Evolutionary conservation across 2,888 invertebrate genomes (phyloP).

Genomic region (Tipula vernalis): DNA sequence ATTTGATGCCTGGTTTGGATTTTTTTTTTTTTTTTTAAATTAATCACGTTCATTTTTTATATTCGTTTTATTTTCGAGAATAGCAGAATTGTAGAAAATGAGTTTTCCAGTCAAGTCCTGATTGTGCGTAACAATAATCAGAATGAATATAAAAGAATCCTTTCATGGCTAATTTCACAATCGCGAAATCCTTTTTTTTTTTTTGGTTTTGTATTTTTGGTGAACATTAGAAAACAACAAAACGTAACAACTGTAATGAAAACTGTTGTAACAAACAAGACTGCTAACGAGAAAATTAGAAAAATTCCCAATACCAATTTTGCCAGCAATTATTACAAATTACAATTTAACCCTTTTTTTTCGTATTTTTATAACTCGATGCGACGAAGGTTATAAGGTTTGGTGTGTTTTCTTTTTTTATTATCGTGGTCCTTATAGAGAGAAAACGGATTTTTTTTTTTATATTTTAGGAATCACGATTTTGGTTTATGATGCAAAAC

Average conservation of each 20-base stretch:
- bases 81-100: not conserved
- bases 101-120: not conserved
- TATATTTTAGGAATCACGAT: not conserved
- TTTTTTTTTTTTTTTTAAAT: not conserved
- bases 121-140: constrained; percentile 4
- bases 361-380: not conserved
- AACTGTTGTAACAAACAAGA: not conserved
- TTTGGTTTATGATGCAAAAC: not conserved
- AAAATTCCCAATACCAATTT: not conserved
- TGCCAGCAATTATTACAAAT: not conserved
- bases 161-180: constrained; percentile 4
- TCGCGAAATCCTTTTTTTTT: not conserved
- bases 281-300: constrained; percentile 4
- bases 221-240: not conserved
- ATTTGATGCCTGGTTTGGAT: not conserved
- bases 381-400: not conserved
- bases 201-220: not conserved
- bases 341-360: not conserved
- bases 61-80: not conserved
- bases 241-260: not conserved
- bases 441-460: not conserved
- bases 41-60: not conserved
- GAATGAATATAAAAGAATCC: not conserved
- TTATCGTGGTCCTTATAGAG: not conserved
- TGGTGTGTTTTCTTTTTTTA: not conserved